Conservation (phyloP, 1,140 invertebrate genomes). For the Halesus radiatus region DNA sequence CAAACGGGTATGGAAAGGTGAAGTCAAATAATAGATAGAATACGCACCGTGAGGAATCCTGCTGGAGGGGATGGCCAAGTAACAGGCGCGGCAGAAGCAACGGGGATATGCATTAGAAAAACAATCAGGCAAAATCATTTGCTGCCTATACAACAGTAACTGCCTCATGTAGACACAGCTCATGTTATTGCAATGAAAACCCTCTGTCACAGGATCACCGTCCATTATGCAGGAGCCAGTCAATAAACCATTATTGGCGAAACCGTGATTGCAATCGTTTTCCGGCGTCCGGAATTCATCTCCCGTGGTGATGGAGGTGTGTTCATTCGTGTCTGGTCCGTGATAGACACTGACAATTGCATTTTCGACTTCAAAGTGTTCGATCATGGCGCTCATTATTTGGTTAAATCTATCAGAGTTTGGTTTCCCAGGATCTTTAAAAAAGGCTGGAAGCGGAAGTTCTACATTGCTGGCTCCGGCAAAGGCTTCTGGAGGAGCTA, state of each 20-base stretch:
- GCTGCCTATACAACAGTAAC: not conserved
- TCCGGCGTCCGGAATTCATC: not conserved
- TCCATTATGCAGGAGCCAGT: not conserved
- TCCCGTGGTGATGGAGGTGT: not conserved
- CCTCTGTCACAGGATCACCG: not conserved
- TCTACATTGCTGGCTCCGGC: not conserved
- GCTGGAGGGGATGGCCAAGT: not conserved
- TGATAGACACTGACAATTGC: not conserved
- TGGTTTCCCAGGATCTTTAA: not conserved
- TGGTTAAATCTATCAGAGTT: not conserved
- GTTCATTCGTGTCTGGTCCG: not conserved
- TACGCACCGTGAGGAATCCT: conserved; percentile 1
- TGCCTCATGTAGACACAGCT: not conserved
- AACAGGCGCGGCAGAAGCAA: not conserved
- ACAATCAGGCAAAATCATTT: not conserved
- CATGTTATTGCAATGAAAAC: conserved; percentile 4
- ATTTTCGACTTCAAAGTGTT: not conserved
- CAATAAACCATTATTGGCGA: not conserved
- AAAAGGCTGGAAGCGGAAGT: not conserved
- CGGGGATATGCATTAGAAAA: not conserved
- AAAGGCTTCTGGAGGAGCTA: conserved; percentile 13
- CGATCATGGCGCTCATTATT: not conserved
- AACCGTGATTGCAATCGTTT: not conserved
- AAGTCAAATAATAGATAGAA: not conserved
- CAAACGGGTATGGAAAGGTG: not conserved